Percentiles rank a stretch among this genome's conserved stretches.
These are phyloP conservation scores for Cyphomyrus plagiostoma DNA, from an alignment of 2,113 vertebrate genomes.

Conservation along the genomic window DNA sequence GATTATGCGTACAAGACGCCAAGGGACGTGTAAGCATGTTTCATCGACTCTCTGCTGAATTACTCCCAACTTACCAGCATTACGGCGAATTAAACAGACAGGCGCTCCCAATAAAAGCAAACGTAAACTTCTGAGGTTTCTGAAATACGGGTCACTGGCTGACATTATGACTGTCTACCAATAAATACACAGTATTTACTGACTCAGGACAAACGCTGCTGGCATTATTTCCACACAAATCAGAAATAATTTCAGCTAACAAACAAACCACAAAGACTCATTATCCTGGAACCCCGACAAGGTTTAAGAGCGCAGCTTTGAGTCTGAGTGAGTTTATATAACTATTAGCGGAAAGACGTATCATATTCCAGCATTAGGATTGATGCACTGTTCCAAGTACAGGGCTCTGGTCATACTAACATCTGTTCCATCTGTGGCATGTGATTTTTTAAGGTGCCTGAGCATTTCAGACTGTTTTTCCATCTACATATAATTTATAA, in stretches of 20 bases:
- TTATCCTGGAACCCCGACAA: not conserved
- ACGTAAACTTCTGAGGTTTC: not conserved
- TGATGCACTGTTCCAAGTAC: not conserved
- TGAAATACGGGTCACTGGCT: not conserved
- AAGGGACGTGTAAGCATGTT: not conserved
- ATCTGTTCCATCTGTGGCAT: not conserved
- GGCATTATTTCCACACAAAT: not conserved
- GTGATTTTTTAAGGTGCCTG: not conserved
- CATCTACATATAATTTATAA: not conserved
- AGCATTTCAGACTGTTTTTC: not conserved
- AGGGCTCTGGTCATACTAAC: not conserved
- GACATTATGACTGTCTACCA: not conserved
- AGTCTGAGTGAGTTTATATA: not conserved
- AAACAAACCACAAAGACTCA: not conserved
- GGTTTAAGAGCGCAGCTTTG: constrained; percentile 2
- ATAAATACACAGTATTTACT: not conserved
- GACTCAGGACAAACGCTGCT: not conserved
- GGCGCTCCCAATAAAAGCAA: not conserved
- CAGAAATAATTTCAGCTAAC: constrained; percentile 14
- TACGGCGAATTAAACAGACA: not conserved
- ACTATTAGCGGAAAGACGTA: not conserved
- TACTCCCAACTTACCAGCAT: not conserved
- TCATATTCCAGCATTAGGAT: not conserved
- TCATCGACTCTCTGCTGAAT: not conserved
- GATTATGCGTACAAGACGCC: not conserved